Evolutionary conservation across 2,888 invertebrate species (phyloP), one percentile per base, ranked within the genome.

Genomic region (Ditylenchus weischeri): DNA sequence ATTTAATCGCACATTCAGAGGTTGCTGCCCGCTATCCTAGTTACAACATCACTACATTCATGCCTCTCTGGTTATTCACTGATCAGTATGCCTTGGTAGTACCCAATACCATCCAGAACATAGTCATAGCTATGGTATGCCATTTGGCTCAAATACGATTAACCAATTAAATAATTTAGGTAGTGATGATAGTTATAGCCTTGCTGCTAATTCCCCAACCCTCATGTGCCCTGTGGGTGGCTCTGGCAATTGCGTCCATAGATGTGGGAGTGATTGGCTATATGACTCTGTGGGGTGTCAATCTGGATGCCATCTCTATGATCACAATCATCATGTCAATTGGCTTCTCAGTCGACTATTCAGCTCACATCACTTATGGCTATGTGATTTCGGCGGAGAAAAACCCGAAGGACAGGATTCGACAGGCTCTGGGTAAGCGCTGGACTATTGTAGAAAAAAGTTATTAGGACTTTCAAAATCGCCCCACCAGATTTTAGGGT

Each of bases 231-330:
- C 85, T 94, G 8, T 94, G 93, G 93, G 93, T 94, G 0, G 92
- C 93, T 5, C 90, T 93, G 83, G 92, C 92, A 78, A 93, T 93
- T 69, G 89, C 93, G 66, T 93, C 93, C 13, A 93, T 94, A 75
- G 93, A 93, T 84, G 86, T 90, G 15, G 93, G 94, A 1, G 93
- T 94, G 0, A 90, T 92, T 3, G 94, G 94, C 11, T 94, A 92
- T 86, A 94, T 94, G 94, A 90, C 93, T 0, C 86, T 93, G 36
- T 94, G 94, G 94, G 90, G 90, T 76, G 93, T 94, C 10, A 92
- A 92, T 82, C 86, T 94, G 66, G 82, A 82, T 65, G 81, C 82
- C 0, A 93, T 94, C 79, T 93, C 93, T 0, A 81, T 81, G 81
- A 81, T 81, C 62, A 81, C 81, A 19, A 87, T 94, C 65, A 93